These are phyloP conservation scores for Diaphora mendica DNA, from an alignment of 2,888 invertebrate species.

Conservation along the genomic window DNA sequence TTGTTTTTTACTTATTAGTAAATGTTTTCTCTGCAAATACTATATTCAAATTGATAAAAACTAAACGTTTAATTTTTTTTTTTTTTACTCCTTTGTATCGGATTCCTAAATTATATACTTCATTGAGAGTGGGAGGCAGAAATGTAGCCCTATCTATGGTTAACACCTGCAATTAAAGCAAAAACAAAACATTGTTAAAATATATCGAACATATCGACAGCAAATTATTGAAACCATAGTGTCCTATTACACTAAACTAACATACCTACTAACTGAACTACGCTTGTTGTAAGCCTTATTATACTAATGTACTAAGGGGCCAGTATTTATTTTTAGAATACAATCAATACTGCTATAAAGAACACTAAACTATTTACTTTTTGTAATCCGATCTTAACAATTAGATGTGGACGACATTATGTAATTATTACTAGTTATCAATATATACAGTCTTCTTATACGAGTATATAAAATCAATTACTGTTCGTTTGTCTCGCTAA, in stretches of 20 bases:
- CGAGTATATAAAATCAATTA: no score
- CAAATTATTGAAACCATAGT: not conserved
- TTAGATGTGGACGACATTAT: not conserved
- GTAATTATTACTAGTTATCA: slow-evolving; percentile 7
- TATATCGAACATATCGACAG: not conserved
- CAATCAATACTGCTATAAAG: slow-evolving; percentile 3
- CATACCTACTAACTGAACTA: not conserved
- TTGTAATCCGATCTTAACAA: not conserved
- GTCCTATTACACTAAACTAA: not conserved
- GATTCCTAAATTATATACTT: no score
- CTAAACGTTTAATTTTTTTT: no score
- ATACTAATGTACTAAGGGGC: not conserved
- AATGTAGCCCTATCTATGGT: not conserved
- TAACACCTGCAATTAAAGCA: not conserved
- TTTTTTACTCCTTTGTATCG: no score
- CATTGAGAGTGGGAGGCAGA: not conserved
- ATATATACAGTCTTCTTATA: no score
- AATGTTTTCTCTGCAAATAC: no score
- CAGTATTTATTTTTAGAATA: not conserved
- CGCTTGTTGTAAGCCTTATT: not conserved
- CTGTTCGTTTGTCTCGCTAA: no score
- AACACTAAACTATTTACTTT: slow-evolving; percentile 7
- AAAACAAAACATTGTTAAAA: not conserved
- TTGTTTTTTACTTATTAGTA: no score
- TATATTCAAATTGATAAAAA: no score